These are phyloP conservation scores for Tetramorium bicarinatum DNA, from an alignment of 2,888 invertebrate species.

Conservation along the genomic window DNA sequence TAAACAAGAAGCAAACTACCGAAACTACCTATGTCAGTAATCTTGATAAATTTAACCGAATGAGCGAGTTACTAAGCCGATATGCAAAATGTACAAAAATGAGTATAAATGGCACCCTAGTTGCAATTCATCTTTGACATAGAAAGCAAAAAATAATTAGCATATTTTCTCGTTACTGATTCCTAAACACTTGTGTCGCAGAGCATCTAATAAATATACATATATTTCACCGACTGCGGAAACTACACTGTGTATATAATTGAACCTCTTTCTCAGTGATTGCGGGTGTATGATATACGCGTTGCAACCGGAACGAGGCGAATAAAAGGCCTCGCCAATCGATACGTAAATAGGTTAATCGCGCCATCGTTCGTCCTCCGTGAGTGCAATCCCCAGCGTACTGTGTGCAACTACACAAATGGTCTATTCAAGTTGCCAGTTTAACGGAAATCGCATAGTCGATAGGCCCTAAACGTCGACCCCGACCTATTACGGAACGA, in stretches of 20 bases:
- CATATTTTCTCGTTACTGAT: not conserved
- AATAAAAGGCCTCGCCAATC: constrained; percentile 70
- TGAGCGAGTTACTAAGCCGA: not conserved
- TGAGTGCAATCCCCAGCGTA: constrained; percentile 62
- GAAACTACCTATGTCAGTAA: not conserved
- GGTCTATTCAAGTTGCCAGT: constrained; percentile 71
- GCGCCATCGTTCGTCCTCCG: constrained; percentile 62
- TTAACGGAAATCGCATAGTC: constrained; percentile 79
- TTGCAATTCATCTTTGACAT: not conserved
- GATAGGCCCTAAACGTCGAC: constrained; percentile 74
- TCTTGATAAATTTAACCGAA: not conserved
- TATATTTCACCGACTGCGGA: not conserved
- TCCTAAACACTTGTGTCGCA: not conserved
- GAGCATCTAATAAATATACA: not conserved
- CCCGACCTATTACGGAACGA: constrained; percentile 66
- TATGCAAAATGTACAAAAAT: not conserved
- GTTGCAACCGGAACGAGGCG: constrained; percentile 70
- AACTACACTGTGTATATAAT: constrained; percentile 4
- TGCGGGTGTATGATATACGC: constrained; percentile 49
- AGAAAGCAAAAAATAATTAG: not conserved
- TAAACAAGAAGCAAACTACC: not conserved
- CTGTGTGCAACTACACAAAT: constrained; percentile 58
- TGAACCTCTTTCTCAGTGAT: constrained; percentile 58
- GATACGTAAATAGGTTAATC: constrained; percentile 77
- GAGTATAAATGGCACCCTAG: not conserved